Conservation (phyloP, 1,140 invertebrate species). For the Drosophila trapezifrons region DNA sequence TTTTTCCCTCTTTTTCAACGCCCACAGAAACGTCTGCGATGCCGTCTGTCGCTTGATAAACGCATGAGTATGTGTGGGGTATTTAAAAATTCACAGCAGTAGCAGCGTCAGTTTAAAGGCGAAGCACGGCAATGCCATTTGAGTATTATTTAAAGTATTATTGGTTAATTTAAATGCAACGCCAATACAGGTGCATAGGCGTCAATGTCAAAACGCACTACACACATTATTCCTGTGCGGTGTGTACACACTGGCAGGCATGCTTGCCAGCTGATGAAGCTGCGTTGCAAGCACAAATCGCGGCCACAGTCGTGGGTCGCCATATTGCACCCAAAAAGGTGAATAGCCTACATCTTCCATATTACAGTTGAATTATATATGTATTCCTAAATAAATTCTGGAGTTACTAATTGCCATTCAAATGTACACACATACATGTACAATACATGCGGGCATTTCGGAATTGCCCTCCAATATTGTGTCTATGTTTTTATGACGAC, state of each 20-base stretch:
- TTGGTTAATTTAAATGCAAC: slow-evolving; percentile 56
- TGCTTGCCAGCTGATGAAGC: slow-evolving; percentile 22
- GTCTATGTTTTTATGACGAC: slow-evolving; percentile 21
- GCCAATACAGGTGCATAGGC: slow-evolving; percentile 8
- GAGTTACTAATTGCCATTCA: slow-evolving; percentile 50
- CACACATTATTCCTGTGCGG: background rate
- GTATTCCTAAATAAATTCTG: slow-evolving; percentile 3
- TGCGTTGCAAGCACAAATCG: slow-evolving; percentile 8
- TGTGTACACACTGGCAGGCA: slow-evolving; percentile 41
- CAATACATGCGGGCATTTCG: slow-evolving; percentile 13
- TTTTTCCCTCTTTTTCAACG: slow-evolving; percentile 16
- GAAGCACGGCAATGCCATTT: slow-evolving; percentile 60
- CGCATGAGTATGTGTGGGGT: background rate
- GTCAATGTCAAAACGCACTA: slow-evolving; percentile 11
- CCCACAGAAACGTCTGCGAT: slow-evolving; percentile 44
- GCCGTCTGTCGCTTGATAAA: slow-evolving; percentile 46
- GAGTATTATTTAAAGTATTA: slow-evolving; percentile 27
- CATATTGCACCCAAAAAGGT: background rate
- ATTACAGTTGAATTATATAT: background rate
- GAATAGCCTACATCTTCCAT: background rate
- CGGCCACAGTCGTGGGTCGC: slow-evolving; percentile 1
- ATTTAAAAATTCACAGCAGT: slow-evolving; percentile 24
- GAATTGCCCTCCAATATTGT: slow-evolving; percentile 17
- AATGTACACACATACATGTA: slow-evolving; percentile 19
- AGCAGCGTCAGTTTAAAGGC: slow-evolving; percentile 14